Percentiles rank a stretch among this genome's conserved stretches.
These are phyloP conservation scores for Lithosia quadra DNA, from an alignment of 2,888 invertebrate genomes.

Conservation along the genomic window DNA sequence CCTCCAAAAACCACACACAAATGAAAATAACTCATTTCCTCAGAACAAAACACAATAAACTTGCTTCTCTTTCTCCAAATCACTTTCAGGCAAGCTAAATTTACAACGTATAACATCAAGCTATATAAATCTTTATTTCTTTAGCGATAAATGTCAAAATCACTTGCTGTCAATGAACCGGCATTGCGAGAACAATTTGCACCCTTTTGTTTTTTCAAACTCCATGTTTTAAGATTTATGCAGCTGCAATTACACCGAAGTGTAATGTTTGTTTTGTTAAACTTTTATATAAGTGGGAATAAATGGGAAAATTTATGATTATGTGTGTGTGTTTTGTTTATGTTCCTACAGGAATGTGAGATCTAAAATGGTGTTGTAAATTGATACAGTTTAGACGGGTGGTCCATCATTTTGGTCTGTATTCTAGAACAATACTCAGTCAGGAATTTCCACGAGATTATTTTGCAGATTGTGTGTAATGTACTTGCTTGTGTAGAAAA, in stretches of 20 bases:
- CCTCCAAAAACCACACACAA: constrained; percentile 5
- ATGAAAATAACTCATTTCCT: constrained; percentile 24
- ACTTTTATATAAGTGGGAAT: neutral
- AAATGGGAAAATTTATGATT: neutral
- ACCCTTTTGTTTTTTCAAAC: constrained; percentile 58
- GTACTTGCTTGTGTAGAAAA: too few species aligned
- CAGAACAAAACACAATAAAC: constrained; percentile 26
- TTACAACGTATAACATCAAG: constrained; percentile 23
- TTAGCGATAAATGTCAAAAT: constrained; percentile 46
- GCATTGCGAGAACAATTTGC: constrained; percentile 60
- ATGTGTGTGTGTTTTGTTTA: neutral
- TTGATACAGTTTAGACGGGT: too few species aligned
- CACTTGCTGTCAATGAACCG: constrained; percentile 35
- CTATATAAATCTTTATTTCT: constrained; percentile 44
- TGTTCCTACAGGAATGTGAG: neutral
- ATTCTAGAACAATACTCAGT: too few species aligned
- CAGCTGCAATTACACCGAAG: constrained; percentile 45
- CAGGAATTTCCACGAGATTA: too few species aligned
- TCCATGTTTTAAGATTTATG: constrained; percentile 37
- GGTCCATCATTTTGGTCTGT: too few species aligned
- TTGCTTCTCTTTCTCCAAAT: constrained; percentile 38
- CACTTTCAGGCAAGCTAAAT: constrained; percentile 37
- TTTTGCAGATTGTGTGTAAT: too few species aligned
- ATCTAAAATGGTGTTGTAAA: neutral
- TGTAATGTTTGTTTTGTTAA: constrained; percentile 9